A percentile compares a stretch with the other conserved stretches of the same genome.
Evolutionary conservation across 2,797 vertebrate species (phyloP).

Genomic region (Natrix natrix): DNA sequence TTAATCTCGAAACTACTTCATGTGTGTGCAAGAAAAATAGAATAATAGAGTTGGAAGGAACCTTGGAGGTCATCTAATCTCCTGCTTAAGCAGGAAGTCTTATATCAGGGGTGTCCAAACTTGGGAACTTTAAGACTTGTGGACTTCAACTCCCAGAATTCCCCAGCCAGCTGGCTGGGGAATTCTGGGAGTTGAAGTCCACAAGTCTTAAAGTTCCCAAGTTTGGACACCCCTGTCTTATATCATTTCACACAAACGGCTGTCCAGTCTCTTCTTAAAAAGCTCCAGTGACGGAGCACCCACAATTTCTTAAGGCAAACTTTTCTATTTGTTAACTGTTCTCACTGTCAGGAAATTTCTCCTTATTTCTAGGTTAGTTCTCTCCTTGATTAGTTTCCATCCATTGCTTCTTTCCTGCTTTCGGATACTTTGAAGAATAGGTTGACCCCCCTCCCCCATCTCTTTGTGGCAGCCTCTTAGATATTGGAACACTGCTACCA

Average conservation of each 20-base stretch:
- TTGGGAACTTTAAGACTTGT: no score
- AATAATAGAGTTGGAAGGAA: background rate
- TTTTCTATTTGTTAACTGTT: background rate
- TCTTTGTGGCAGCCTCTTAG: background rate
- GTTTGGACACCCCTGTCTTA: no score
- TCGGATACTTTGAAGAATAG: background rate
- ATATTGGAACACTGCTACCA: background rate
- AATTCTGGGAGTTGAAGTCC: no score
- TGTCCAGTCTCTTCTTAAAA: background rate
- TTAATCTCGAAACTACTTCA: background rate
- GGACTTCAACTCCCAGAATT: no score
- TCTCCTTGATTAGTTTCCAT: background rate
- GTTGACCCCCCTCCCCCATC: background rate
- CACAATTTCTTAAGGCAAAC: background rate
- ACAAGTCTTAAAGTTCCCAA: no score
- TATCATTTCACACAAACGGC: background rate
- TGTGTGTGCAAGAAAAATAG: background rate
- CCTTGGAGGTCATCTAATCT: background rate
- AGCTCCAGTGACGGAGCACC: background rate
- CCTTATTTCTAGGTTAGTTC: background rate
- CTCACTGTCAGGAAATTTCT: background rate
- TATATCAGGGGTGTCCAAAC: no score
- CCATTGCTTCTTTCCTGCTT: background rate
- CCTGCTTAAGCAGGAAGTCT: background rate
- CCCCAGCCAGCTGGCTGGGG: no score